Conservation (phyloP, 1,140 invertebrate species). For the Mycetomoellerius zeteki region DNA sequence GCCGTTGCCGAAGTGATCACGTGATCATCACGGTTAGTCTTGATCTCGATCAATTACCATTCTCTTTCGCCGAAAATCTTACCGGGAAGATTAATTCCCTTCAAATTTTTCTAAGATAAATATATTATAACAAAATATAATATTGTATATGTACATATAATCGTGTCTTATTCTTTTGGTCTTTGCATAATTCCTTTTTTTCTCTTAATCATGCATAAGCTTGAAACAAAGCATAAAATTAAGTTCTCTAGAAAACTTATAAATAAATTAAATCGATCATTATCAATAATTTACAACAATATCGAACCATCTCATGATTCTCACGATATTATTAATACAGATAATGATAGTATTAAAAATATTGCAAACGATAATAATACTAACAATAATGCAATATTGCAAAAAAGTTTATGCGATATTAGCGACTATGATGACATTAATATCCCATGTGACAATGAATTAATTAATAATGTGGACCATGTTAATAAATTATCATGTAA, state of each 20-base stretch:
- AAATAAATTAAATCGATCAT: not conserved
- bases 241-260: not conserved
- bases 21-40: too few species aligned
- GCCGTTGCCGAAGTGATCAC: too few species aligned
- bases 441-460: not conserved
- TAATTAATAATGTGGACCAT: not conserved
- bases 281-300: not conserved
- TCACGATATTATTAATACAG: not conserved
- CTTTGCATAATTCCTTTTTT: too few species aligned
- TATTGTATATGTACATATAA: too few species aligned
- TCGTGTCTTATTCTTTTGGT: too few species aligned
- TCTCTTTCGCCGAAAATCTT: too few species aligned
- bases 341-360: not conserved
- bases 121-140: too few species aligned
- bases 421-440: not conserved
- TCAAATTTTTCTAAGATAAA: too few species aligned
- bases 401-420: not conserved
- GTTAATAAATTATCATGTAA: not conserved
- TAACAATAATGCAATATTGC: not conserved
- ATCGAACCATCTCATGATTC: not conserved
- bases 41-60: too few species aligned
- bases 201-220: not conserved
- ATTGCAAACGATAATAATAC: not conserved
- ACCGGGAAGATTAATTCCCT: too few species aligned
- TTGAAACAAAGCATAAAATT: not conserved